Base-by-base conservation (phyloP, 2,888 invertebrate species). In the Hirtodrosophila confusa region DNA sequence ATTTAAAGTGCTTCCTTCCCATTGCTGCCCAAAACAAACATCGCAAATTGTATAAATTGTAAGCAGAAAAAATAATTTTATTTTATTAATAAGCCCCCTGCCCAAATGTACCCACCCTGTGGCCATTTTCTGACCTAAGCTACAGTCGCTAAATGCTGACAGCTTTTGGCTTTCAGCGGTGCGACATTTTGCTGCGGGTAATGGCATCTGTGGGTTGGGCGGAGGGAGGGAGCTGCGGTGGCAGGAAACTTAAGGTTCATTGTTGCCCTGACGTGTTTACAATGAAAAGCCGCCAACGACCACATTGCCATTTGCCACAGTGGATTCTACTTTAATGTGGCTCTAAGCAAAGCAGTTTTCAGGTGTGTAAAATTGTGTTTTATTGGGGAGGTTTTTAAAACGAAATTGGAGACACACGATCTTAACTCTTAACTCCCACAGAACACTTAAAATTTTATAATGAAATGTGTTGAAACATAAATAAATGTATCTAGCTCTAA, bases 111-210 rank as follows among this genome's bases (percentile, higher is more conserved):
- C 17, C 39, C 54, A n/a, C 53, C 66, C 56, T 45, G 47, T 41
- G 65, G 49, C 48, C 50, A 33, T 47, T 37, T 47, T 40, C 27
- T 63, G 44, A 55, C 65, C 61, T 75, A 73, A 73, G 65, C 74
- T 27, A 63, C 54, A 51, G 63, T 23, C 53, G 60, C 64, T 63
- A 65, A 68, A 73, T 55, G 62, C 54, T 80, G 86, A 79, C 86
- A 83, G 86, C 73, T 86, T 76, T 70, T 56, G 78, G 63, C 58
- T 75, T 69, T 69, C 48, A 56, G 23, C 75, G 37, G 31, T 50
- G 41, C 37, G 43, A 54, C 55, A 69, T 70, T 17, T 75, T 47
- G 57, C 41, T 44, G 56, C 17, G 39, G 37, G 41, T 40, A 58
- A 53, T 60, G 50, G 49, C 39, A 57, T 50, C 43, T 48, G 24